Evolutionary conservation across 2,888 invertebrate species (phyloP).

Genomic region (Drosophila pseudotalamancana): DNA sequence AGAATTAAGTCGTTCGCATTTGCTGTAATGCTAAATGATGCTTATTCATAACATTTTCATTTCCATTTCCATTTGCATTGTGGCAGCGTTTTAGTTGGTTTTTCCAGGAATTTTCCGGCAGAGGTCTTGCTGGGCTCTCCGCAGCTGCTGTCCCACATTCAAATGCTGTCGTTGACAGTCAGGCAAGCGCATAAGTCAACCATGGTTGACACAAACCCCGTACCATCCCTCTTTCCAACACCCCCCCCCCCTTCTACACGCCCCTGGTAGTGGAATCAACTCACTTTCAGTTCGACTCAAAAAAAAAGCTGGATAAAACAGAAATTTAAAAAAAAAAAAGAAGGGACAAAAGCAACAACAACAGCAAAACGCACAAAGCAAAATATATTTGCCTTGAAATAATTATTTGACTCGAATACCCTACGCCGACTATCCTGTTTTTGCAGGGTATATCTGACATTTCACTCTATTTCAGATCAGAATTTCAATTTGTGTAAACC

Average conservation of each 20-base stretch:
- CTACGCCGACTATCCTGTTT: background rate
- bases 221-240: no score
- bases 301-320: conserved; percentile 27
- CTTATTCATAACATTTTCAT: no score
- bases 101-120: conserved; percentile 1
- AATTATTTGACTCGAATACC: conserved; percentile 56
- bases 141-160: conserved; percentile 48
- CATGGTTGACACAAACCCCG: no score
- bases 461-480: no score
- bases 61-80: conserved; percentile 15
- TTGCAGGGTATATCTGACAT: no score
- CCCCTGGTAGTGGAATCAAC: no score
- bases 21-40: no score
- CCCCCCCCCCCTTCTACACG: conserved; percentile 1
- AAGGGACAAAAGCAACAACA: conserved; percentile 5
- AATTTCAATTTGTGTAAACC: no score
- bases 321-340: conserved; percentile 21
- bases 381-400: conserved; percentile 55
- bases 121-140: background rate
- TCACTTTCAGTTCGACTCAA: conserved; percentile 56
- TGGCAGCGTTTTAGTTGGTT: background rate
- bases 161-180: conserved; percentile 52
- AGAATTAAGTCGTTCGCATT: no score
- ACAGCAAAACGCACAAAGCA: conserved; percentile 10
- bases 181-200: conserved; percentile 34